Percentiles rank a stretch among this genome's conserved stretches.
These are phyloP conservation scores for Tribolium madens DNA, from an alignment of 1,140 invertebrate genomes.

Conservation along the genomic window DNA sequence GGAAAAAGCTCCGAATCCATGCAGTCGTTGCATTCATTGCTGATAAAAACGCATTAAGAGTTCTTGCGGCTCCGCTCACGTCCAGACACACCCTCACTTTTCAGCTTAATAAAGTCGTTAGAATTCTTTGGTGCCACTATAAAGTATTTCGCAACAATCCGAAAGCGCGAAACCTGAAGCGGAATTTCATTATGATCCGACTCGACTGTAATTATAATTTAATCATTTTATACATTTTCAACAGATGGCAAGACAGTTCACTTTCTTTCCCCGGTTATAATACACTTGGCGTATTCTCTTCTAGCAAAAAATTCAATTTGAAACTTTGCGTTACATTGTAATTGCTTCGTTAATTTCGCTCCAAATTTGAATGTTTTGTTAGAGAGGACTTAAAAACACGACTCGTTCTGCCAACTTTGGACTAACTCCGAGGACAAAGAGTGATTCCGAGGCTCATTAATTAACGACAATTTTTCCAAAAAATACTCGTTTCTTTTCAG, in stretches of 20 bases:
- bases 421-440: constrained; percentile 9
- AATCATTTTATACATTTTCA: constrained; percentile 54
- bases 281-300: constrained; percentile 34
- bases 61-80: constrained; percentile 25
- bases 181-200: constrained; percentile 53
- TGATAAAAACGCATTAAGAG: constrained; percentile 37
- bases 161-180: constrained; percentile 46
- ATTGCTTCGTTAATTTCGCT: constrained; percentile 49
- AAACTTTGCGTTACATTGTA: constrained; percentile 44
- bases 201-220: constrained; percentile 53
- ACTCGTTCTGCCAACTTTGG: constrained; percentile 1
- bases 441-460: background rate
- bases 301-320: constrained; percentile 42
- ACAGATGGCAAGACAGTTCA: constrained; percentile 54
- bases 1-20: constrained; percentile 6
- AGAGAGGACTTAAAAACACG: constrained; percentile 11
- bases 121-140: constrained; percentile 17
- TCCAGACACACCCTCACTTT: constrained; percentile 20
- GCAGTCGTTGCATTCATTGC: constrained; percentile 20
- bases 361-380: constrained; percentile 35
- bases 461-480: background rate
- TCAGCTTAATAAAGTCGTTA: constrained; percentile 33
- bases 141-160: constrained; percentile 36
- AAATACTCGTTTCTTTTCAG: background rate
- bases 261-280: constrained; percentile 44